A percentile compares a stretch with the other conserved stretches of the same genome.
Evolutionary conservation across 53 echinoderm and acorn worm genomes (phyloP).

Genomic region (Holothuria leucospilota): DNA sequence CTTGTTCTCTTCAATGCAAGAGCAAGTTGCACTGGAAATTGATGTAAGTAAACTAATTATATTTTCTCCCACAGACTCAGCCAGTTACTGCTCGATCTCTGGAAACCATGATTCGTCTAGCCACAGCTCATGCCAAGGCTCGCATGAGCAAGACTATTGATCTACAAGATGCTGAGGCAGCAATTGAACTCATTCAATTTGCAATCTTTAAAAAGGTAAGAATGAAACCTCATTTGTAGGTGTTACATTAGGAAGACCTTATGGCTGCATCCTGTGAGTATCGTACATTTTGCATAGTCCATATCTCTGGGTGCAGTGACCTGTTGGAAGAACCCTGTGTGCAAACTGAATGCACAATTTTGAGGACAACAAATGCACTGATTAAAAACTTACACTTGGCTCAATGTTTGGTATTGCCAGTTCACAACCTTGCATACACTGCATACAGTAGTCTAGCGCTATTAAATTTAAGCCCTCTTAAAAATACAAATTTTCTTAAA

Average conservation of each 20-base stretch:
- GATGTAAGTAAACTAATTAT: background rate
- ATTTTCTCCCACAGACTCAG: conserved; percentile 72
- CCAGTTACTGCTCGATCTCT: conserved; percentile 92
- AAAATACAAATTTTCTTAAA: too few species aligned
- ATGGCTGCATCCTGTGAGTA: background rate
- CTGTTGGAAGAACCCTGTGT: too few species aligned
- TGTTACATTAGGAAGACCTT: background rate
- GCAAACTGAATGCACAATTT: too few species aligned
- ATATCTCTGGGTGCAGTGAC: background rate
- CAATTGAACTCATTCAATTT: conserved; percentile 95
- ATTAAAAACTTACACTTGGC: too few species aligned
- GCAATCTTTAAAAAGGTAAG: conserved; percentile 98
- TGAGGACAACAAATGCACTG: too few species aligned
- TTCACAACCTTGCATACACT: too few species aligned
- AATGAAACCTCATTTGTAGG: background rate
- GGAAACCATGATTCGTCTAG: conserved; percentile 91
- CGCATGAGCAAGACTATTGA: conserved; percentile 96
- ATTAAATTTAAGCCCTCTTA: too few species aligned
- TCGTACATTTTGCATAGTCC: background rate
- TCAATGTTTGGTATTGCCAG: too few species aligned
- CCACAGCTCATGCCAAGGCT: conserved; percentile 94
- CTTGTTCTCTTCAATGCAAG: too few species aligned
- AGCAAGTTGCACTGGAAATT: too few species aligned
- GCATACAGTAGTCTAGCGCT: too few species aligned
- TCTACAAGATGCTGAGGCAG: conserved; percentile 87